Conservation (phyloP, 2,888 invertebrate species). For the Cheilosia scutellata region DNA sequence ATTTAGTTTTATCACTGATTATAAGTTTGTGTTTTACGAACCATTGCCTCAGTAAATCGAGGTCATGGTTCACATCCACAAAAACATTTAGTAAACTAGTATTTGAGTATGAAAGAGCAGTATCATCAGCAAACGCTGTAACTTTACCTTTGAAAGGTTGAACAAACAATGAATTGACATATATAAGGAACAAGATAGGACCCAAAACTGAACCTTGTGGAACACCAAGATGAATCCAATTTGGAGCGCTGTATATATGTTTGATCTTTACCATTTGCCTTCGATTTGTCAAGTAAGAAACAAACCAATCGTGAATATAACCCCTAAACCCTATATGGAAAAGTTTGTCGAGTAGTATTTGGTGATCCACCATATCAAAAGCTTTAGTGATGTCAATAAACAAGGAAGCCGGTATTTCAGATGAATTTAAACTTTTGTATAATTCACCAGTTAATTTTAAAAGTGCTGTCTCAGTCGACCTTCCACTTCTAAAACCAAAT, state of each 20-base stretch:
- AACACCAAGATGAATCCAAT: too few relatives aligned
- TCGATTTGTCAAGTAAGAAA: neutral
- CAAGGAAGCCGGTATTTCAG: too few relatives aligned
- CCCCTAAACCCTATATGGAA: neutral
- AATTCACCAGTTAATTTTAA: too few relatives aligned
- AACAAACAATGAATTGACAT: neutral
- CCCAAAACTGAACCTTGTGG: too few relatives aligned
- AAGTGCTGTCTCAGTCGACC: neutral
- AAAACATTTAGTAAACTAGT: neutral
- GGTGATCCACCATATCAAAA: neutral
- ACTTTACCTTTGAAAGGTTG: neutral
- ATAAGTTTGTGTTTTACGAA: neutral
- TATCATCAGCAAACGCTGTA: neutral
- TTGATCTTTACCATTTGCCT: too few relatives aligned
- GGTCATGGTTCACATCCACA: neutral
- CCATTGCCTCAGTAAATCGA: neutral
- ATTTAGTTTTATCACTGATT: neutral
- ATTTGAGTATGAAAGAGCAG: constrained; percentile 2
- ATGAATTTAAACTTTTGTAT: too few relatives aligned
- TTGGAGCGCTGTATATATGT: too few relatives aligned
- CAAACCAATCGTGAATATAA: neutral
- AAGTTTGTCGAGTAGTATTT: neutral
- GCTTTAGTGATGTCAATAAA: too few relatives aligned
- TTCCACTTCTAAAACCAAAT: constrained; percentile 17
- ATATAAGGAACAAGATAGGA: too few relatives aligned